phyloP scores from a whole-genome alignment of 2,113 vertebrate species.

The Chelonoidis abingdonii region DNA sequence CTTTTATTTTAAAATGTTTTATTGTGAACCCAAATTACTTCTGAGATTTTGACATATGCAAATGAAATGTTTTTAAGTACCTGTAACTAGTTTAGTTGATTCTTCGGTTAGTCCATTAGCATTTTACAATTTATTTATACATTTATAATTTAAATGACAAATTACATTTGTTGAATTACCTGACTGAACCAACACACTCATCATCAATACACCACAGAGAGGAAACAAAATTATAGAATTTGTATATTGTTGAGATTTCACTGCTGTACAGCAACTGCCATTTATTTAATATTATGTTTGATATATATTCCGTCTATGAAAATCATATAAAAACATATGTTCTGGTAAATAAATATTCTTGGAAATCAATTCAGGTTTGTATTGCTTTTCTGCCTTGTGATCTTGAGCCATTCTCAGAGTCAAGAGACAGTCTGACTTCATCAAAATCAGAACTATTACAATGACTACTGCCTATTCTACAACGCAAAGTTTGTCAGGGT shows the following conservation, averaged over 20 bases:
- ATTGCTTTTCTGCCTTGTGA: background rate
- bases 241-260: background rate
- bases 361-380: background rate
- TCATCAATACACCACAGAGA: background rate
- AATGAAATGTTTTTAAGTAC: background rate
- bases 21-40: background rate
- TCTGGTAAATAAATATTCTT: background rate
- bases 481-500: background rate
- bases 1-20: background rate
- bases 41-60: rapidly evolving
- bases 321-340: background rate
- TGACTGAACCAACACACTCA: background rate
- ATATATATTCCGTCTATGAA: background rate
- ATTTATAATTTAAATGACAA: background rate
- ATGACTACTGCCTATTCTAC: background rate
- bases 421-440: background rate
- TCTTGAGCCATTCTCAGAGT: background rate
- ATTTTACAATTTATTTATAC: background rate
- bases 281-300: background rate
- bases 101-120: background rate
- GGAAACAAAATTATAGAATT: rapidly evolving
- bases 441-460: background rate
- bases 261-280: background rate
- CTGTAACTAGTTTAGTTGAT: background rate
- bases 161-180: background rate